These are phyloP conservation scores for Scrobipalpa atriplicella DNA, from an alignment of 2,888 invertebrate genomes.

Conservation along the genomic window DNA sequence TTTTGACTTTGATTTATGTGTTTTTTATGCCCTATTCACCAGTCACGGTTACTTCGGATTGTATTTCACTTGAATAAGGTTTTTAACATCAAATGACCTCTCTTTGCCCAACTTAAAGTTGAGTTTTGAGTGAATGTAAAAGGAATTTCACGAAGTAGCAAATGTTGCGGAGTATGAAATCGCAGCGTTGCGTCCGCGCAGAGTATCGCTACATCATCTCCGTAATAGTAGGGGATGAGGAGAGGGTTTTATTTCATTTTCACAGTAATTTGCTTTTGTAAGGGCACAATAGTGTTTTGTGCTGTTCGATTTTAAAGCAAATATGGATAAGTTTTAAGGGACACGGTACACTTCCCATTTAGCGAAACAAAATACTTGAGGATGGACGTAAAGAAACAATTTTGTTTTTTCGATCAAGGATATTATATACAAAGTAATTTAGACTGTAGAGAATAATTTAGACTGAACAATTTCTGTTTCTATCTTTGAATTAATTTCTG, in stretches of 20 bases:
- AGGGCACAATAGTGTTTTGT: conserved; percentile 71
- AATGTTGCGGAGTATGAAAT: conserved; percentile 56
- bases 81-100: conserved; percentile 38
- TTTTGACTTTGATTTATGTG: conserved; percentile 83
- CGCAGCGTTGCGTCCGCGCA: conserved; percentile 68
- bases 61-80: conserved; percentile 49
- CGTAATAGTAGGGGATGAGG: conserved; percentile 79
- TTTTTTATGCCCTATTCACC: conserved; percentile 82
- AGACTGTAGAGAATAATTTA: neutral
- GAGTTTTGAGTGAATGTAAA: conserved; percentile 38
- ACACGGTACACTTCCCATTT: conserved; percentile 69
- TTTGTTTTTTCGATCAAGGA: neutral
- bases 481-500: no score
- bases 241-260: conserved; percentile 77
- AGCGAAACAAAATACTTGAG: neutral
- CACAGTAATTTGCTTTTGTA: conserved; percentile 81
- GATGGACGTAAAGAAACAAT: neutral
- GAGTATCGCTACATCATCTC: conserved; percentile 79
- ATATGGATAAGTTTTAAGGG: conserved; percentile 67
- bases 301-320: conserved; percentile 75
- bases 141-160: conserved; percentile 41
- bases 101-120: conserved; percentile 36
- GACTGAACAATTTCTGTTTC: neutral
- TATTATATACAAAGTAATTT: neutral
- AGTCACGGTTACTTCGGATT: conserved; percentile 76